phyloP scores from a whole-genome alignment of 64 coral and sea anemone species.

The Montipora cactus region DNA sequence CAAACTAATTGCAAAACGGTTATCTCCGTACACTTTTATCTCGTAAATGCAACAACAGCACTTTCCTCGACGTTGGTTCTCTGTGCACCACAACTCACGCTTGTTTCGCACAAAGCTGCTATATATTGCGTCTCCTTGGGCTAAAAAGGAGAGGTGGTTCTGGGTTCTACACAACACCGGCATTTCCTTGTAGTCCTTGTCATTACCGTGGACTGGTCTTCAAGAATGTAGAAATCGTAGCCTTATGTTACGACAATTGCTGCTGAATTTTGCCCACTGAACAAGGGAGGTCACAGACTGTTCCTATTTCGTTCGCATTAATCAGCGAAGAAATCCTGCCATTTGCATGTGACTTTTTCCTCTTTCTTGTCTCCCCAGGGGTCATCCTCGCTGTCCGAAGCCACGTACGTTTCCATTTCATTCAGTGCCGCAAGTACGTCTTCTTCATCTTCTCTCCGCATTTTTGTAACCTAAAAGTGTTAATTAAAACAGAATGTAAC shows the following conservation, averaged over 20 bases:
- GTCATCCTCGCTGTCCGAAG: slow-evolving; percentile 4
- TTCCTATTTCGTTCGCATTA: background rate
- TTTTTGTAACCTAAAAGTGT: background rate
- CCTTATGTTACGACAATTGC: too few species aligned
- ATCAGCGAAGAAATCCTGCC: slow-evolving; percentile 27
- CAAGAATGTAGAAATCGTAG: too few species aligned
- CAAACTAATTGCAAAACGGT: too few species aligned
- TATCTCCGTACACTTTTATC: too few species aligned
- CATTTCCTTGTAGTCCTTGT: background rate
- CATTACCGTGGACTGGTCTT: background rate
- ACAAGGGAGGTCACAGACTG: too few species aligned
- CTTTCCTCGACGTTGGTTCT: too few species aligned
- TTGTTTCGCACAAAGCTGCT: too few species aligned
- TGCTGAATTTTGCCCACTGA: too few species aligned
- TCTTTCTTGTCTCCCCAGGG: slow-evolving; percentile 10
- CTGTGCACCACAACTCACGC: too few species aligned
- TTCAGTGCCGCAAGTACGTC: background rate
- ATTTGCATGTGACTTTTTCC: background rate
- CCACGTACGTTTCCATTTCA: background rate
- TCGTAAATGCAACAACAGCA: too few species aligned
- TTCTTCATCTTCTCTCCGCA: background rate
- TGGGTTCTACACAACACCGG: background rate
- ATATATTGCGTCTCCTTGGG: too few species aligned
- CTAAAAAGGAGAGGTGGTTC: too few species aligned
- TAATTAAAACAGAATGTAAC: background rate